Conservation (phyloP, 2,888 invertebrate genomes). For the Hipparchia sbordonii region DNA sequence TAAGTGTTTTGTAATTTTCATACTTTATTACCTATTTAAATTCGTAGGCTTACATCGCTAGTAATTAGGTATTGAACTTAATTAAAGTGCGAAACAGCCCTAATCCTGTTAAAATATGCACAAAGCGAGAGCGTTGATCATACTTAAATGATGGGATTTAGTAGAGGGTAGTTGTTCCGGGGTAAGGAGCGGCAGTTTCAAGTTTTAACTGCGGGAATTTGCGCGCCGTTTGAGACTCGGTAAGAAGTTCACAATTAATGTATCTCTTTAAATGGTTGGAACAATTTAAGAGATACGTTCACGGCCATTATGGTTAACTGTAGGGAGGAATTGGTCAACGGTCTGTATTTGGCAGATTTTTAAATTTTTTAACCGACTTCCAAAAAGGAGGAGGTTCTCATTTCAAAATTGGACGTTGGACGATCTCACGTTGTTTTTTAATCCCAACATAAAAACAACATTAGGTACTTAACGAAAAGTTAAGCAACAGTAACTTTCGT, state of each 20-base stretch:
- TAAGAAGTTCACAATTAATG: slow-evolving; percentile 29
- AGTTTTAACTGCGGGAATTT: slow-evolving; percentile 63
- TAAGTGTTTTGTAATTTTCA: background rate
- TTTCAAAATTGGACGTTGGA: no score
- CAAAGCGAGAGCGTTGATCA: slow-evolving; percentile 44
- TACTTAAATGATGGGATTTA: slow-evolving; percentile 55
- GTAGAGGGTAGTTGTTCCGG: slow-evolving; percentile 53
- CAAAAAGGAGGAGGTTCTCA: no score
- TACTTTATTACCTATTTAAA: background rate
- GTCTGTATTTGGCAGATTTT: no score
- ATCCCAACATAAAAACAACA: slow-evolving; percentile 9
- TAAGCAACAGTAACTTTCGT: slow-evolving; percentile 33
- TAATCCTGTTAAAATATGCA: slow-evolving; percentile 45
- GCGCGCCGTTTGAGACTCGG: slow-evolving; percentile 32
- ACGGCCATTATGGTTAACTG: background rate
- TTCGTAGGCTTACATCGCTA: background rate
- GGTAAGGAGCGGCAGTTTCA: slow-evolving; percentile 61
- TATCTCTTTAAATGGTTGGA: slow-evolving; percentile 23
- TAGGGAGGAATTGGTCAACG: no score
- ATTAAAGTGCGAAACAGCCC: slow-evolving; percentile 25
- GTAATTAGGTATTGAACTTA: slow-evolving; percentile 22
- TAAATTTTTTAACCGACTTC: no score
- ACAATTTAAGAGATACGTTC: background rate
- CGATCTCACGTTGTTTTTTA: slow-evolving; percentile 7
- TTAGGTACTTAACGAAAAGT: slow-evolving; percentile 15